Percentiles rank a stretch among this genome's conserved stretches.
These are phyloP conservation scores for Calidris pugnax DNA, from an alignment of 2,113 vertebrate species.

Conservation along the genomic window DNA sequence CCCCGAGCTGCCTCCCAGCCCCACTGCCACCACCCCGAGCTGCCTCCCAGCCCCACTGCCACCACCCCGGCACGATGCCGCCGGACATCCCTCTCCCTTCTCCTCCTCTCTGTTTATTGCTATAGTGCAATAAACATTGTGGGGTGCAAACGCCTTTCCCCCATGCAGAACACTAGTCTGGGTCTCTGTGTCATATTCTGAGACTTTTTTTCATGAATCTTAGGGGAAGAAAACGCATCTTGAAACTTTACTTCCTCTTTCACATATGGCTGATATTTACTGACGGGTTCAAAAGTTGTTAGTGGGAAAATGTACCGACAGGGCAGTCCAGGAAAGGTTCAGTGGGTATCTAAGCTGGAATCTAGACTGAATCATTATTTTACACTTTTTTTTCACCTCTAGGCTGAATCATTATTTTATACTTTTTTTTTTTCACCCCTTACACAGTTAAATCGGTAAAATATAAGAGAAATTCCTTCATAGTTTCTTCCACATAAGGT, in stretches of 20 bases:
- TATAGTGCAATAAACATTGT: no score
- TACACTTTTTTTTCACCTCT: background rate
- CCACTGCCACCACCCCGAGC: no score
- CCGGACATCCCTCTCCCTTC: no score
- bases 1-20: no score
- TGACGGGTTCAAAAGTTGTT: background rate
- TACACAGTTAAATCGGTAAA: background rate
- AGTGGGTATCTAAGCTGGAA: background rate
- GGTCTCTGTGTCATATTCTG: background rate
- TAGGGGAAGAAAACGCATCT: background rate
- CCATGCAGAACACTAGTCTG: background rate
- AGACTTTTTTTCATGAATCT: background rate
- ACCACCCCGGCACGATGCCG: no score
- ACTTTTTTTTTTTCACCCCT: no score
- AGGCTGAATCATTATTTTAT: background rate
- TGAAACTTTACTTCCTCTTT: background rate
- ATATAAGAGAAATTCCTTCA: background rate
- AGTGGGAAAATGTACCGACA: background rate
- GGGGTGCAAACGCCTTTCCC: background rate
- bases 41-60: no score
- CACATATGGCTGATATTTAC: background rate
- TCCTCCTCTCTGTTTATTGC: no score
- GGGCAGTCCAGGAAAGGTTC: background rate
- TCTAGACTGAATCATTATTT: background rate
- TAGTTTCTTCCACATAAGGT: background rate